phyloP scores from a whole-genome alignment of 2,888 invertebrate species.

The Lithosia quadra region DNA sequence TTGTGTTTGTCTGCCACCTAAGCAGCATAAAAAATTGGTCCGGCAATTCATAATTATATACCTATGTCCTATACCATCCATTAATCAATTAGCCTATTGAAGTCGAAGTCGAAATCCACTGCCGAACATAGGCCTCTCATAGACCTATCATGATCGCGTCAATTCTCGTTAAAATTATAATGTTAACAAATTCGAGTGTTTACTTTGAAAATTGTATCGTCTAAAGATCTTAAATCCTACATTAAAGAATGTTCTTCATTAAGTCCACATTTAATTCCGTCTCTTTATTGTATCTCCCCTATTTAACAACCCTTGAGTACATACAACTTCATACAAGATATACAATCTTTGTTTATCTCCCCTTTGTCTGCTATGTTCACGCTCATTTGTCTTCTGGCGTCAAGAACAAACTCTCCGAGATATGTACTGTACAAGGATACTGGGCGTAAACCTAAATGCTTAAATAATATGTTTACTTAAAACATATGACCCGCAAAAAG shows the following conservation, averaged over 20 bases:
- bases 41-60: too few relatives aligned
- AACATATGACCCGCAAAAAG: neutral
- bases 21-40: too few relatives aligned
- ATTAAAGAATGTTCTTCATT: neutral
- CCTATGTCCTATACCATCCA: too few relatives aligned
- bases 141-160: too few relatives aligned
- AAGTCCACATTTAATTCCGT: neutral
- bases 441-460: conserved; percentile 14
- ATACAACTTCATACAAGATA: conserved; percentile 4
- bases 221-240: neutral
- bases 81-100: too few relatives aligned
- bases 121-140: too few relatives aligned
- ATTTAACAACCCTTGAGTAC: neutral
- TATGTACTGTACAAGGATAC: conserved; percentile 3
- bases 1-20: too few relatives aligned
- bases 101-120: too few relatives aligned
- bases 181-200: neutral
- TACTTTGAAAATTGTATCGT: neutral
- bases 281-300: neutral
- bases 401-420: conserved; percentile 18
- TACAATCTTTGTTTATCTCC: conserved; percentile 24
- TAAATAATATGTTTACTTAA: conserved; percentile 12
- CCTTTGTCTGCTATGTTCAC: conserved; percentile 28
- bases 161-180: too few relatives aligned
- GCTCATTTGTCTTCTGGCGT: conserved; percentile 40